Evolutionary conservation across 2,797 vertebrate species (phyloP), one percentile per base, ranked within the genome.

Genomic region (Melanotaenia trifasciata): DNA sequence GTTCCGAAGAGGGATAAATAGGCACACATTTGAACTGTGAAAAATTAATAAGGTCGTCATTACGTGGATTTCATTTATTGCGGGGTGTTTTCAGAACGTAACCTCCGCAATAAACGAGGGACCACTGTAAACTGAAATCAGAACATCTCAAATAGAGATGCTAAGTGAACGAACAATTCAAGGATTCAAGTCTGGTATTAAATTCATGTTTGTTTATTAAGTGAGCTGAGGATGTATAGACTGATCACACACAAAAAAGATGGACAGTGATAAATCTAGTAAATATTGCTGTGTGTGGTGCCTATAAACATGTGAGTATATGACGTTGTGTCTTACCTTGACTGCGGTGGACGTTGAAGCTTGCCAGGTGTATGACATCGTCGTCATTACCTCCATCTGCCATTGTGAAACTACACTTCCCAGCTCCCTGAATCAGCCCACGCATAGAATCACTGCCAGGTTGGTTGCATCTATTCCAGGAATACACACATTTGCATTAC

Each of bases 341-440:
- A 67, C 95, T 95, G 61, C 95, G 93, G 87, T 96, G 96, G 78
- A 93, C 90, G 62, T 92, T 95, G 91, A 98, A 98, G 87, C 93
- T 96, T 81, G 91, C 96, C 89, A 96, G 88, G 85, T 96, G 96
- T 90, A 96, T 96, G 9, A 96, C 95, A 30, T 97, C 96, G 38
- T 97, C 95, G 60, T 96, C 96, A 64, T 91, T 94, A 74, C 87
- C 92, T 88, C 94, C 93, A 82, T 97, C 96, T 90, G 96, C 96
- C 97, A 99, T 99, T 79, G 92, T 96, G 83, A 90, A 87, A 80
- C 56, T 73, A 88, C 90, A 74, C 38, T 82, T 61, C 74, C 76
- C 88, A 85, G 78, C 61, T 80, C 64, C 87, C 66, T 72, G 73
- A 80, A 80, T 68, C 84, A 67, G 67, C 82, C 80, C 64, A 65